Evolutionary conservation across 2,888 invertebrate genomes (phyloP), one percentile per base, ranked within the genome.

Genomic region (Chorisops tibialis): DNA sequence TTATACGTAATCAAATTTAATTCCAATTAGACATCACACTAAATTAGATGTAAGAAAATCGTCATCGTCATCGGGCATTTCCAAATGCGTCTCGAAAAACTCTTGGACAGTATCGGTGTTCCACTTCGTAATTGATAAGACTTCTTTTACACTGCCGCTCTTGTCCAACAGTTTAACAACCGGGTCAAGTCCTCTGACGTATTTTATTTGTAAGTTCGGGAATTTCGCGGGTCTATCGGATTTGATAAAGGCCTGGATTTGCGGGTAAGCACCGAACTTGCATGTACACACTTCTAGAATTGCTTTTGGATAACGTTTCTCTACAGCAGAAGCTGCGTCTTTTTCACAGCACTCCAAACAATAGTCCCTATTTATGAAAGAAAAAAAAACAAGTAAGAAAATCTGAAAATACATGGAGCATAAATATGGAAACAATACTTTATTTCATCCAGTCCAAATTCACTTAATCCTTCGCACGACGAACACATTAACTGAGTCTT

Each of bases 41-140:
- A 30, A 9, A 30, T 30, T 30, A 7, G 30, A 30, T 9, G 5
- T 30, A 5, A 30, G 9, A 30, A 30, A 30, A 30, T 30, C 30
- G n/a, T n/a, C n/a, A 9, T 30, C 30, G 1, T 30, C 30, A 30
- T 30, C 30, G 9, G 5, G 7, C 7, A 5, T 5, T 30, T 82
- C 83, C 67, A 97, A 83, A 83, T 95, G 91, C 37, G 94, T 91
- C 69, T 88, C 89, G 68, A 99, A 85, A 80, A 97, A 99, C 77
- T 97, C 96, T 75, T 95, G 93, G 3, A 99, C 91, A 0, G 96
- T 92, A 78, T 99, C 97, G 0, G 98, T 98, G 77, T 97, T 93
- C 98, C 98, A 98, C 75, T 96, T 96, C 70, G 96, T 95, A 73
- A 99, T 96, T 56, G 96, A 96, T 24, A 98, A 85, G 19, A 91